Base-by-base conservation (phyloP, 2,797 vertebrate genomes). In the Poeciliopsis presidionis region DNA sequence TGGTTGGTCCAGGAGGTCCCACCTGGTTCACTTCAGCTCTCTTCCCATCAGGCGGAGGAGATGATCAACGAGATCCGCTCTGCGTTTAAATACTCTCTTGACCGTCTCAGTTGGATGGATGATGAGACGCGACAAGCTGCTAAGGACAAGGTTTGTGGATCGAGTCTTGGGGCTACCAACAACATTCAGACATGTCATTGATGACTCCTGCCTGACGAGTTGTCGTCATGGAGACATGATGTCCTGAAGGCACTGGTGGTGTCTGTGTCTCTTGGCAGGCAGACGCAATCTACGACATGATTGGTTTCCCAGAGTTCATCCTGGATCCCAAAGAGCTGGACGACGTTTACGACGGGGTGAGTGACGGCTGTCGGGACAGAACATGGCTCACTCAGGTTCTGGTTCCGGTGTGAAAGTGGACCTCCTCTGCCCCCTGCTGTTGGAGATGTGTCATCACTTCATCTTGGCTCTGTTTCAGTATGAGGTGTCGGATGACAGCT, bases 241-340 rank as follows among this genome's bases (percentile, higher is more conserved):
- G 36, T 41, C 39, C 39, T 41, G 20, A 67, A 41, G 36, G 0
- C 13, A 25, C 8, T 41, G 36, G 14, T 36, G 28, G n/a, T 36
- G 33, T 73, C 4, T 65, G 95, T 69, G 25, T 57, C 11, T 63
- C 25, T 1, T 83, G 20, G 0, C 81, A 99, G 98, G 98, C 98
- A 0, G 98, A 99, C 0, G 95, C 98, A 14, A 99, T 99, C 90
- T 99, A 99, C 0, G 98, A 99, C 79, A 99, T 99, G 98, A 99
- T 99, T 0, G 98, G 98, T 75, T 99, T 99, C 88, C 98, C 98
- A 2, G 98, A 99, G 87, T 99, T 99, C 94, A 99, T 99, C 84
- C 93, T 99, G 90, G 98, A 99, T 59, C 90, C 96, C 69, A 99
- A 99, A 89, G 98, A 99, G 85, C 92, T 99, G 87, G 98, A 99